A percentile compares a stretch with the other conserved stretches of the same genome.
phyloP scores from a whole-genome alignment of 2,113 vertebrate species.

The Festucalex cinctus region DNA sequence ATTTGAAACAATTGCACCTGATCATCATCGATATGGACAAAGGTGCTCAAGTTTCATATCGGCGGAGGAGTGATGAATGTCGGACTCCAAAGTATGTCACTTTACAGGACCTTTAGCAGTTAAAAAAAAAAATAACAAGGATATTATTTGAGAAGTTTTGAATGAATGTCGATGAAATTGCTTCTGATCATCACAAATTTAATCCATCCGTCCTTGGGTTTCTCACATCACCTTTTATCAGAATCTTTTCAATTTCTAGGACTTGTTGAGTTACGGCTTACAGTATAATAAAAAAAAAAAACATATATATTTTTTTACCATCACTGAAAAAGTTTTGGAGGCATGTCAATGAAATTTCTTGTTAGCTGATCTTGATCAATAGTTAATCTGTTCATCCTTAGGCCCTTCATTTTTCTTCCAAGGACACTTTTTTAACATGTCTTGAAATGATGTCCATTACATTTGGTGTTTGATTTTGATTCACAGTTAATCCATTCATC shows the following conservation, averaged over 20 bases:
- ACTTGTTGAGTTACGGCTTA: not conserved
- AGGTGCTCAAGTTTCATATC: too few relatives aligned
- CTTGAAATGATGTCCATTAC: not conserved
- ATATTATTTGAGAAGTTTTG: not conserved
- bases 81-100: too few relatives aligned
- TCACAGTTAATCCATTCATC: not conserved
- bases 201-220: not conserved
- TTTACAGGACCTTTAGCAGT: too few relatives aligned
- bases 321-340: not conserved
- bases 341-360: not conserved
- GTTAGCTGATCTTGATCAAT: conserved; percentile 1
- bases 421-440: conserved; percentile 1
- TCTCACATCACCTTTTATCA: not conserved
- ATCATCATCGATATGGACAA: too few relatives aligned
- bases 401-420: not conserved
- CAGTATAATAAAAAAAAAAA: not conserved
- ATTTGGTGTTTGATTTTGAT: conserved; percentile 2
- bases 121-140: not conserved
- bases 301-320: not conserved
- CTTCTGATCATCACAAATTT: not conserved
- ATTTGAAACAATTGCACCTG: too few relatives aligned
- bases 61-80: too few relatives aligned
- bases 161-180: not conserved
- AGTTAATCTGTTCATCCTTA: not conserved
- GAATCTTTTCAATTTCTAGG: not conserved